phyloP scores from a whole-genome alignment of 2,113 vertebrate genomes.

The Tachycineta bicolor region DNA sequence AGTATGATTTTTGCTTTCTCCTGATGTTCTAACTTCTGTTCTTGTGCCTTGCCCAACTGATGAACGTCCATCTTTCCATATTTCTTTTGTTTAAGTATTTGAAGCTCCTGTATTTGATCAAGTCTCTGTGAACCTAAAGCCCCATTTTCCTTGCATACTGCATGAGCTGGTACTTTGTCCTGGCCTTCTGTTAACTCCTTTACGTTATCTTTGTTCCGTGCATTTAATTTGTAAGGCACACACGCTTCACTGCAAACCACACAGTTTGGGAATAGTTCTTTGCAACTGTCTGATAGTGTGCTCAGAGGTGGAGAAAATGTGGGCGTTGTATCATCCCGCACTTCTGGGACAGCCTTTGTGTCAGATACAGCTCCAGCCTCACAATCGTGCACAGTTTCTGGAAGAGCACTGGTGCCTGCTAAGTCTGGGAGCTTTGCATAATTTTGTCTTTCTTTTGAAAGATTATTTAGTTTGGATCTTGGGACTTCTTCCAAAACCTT shows the following conservation, averaged over 20 bases:
- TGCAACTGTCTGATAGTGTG: not conserved
- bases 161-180: not conserved
- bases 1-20: not conserved
- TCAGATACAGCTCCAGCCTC: not conserved
- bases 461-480: not conserved
- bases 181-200: not conserved
- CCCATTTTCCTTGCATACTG: not conserved
- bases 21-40: not conserved
- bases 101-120: not conserved
- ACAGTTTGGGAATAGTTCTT: not conserved
- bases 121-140: not conserved
- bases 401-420: not conserved
- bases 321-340: not conserved
- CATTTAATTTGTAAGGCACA: not conserved
- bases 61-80: not conserved
- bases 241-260: not conserved
- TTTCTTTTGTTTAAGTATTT: not conserved
- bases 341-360: not conserved
- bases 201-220: not conserved
- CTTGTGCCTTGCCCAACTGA: not conserved
- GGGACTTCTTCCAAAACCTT: conserved; percentile 3
- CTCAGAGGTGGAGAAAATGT: not conserved
- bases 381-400: not conserved
- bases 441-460: not conserved
- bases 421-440: not conserved